Evolutionary conservation across 37 sponge, comb jelly and placozoan species (phyloP), one percentile per base, ranked within the genome.

Genomic region (Diacarnus erythraeanus): DNA sequence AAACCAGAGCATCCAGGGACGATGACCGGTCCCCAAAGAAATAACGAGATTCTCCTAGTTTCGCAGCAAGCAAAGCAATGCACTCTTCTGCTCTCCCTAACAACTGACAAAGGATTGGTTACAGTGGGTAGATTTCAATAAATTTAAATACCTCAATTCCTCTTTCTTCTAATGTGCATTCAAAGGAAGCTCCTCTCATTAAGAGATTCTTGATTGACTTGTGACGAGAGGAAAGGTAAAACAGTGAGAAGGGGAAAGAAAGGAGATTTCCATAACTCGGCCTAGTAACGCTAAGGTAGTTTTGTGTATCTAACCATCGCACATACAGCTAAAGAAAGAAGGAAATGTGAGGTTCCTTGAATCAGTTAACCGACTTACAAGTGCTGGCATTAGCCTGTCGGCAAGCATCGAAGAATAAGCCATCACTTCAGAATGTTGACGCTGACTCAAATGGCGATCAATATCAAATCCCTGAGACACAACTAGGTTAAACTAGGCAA

Each of bases 221-320:
- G 66, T 89, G 76, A 23, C 27, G 39, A 67, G 70, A 60, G 20
- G 79, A 76, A 29, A 80, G 77, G 40, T 61, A 66, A 54, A 80
- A 69, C 1, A 84, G 36, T 18, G 90, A 63, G 42, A 89, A 26
- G 4, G 90, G 90, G 41, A 89, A 89, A 6, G 40, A 8, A 4
- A 84, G 59, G 9, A 80, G n/a, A 25, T 59, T 67, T 22, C 65
- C 64, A 34, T 84, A 84, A 71, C 42, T 69, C n/a, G 20, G 42
- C 38, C 85, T 51, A 54, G 90, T 89, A 57, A 84, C 27, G 40
- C 74, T 71, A 17, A 78, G 15, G 47, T 83, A 89, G 81, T 89
- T 89, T 71, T 89, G 67, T 63, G 54, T 61, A 29, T 89, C 85
- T 57, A 84, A 3, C 90, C 90, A 89, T 6, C 51, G 76, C n/a